Evolutionary conservation across 2,113 vertebrate genomes (phyloP).

Genomic region (Cryptoleucopteryx plumbea): DNA sequence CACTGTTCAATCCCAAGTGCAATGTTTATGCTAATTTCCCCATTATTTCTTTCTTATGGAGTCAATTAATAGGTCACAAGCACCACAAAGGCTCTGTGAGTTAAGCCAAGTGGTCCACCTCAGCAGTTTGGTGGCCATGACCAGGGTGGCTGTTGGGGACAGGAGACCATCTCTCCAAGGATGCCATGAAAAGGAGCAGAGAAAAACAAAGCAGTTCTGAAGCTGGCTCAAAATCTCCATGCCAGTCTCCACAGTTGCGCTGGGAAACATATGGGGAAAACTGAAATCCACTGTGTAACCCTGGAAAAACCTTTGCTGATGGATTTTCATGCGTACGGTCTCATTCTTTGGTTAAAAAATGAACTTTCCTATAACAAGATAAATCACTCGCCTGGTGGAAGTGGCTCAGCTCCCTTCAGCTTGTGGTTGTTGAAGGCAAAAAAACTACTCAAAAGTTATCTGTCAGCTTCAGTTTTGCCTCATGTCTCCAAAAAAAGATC

Average conservation of each 20-base stretch:
- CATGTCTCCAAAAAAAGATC: background rate
- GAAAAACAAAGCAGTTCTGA: background rate
- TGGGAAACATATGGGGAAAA: background rate
- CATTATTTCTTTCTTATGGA: background rate
- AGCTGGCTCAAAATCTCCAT: background rate
- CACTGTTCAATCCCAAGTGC: background rate
- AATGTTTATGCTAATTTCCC: background rate
- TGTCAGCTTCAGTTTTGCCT: background rate
- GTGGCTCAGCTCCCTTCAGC: background rate
- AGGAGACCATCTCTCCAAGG: background rate
- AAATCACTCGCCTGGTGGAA: background rate
- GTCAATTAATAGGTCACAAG: background rate
- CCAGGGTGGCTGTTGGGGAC: background rate
- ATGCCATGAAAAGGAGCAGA: background rate
- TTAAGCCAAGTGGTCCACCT: background rate
- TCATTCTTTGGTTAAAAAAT: background rate
- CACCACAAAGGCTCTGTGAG: background rate
- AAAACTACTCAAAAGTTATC: background rate
- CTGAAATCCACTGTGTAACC: background rate
- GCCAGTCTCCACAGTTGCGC: background rate
- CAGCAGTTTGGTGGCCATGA: background rate
- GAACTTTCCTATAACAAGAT: background rate
- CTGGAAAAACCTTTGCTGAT: constrained; percentile 4
- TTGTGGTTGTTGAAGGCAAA: background rate
- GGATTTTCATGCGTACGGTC: background rate